Evolutionary conservation across 2,888 invertebrate species (phyloP).

Genomic region (Diadromus collaris): DNA sequence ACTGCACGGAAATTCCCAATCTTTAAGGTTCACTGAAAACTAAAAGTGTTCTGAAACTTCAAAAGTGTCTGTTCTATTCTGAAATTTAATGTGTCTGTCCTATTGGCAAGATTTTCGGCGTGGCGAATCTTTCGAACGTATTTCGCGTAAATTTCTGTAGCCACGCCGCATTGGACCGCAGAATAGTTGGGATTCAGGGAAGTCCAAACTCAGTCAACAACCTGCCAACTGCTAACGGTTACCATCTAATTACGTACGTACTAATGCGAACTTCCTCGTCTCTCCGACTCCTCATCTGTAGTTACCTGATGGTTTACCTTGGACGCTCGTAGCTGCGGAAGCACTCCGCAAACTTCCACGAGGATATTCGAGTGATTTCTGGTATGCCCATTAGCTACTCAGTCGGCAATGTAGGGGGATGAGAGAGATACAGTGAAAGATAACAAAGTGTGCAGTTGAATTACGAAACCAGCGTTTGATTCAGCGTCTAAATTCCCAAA

Average conservation of each 20-base stretch:
- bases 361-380: conserved; percentile 37
- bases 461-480: conserved; percentile 3
- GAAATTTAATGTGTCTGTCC: not conserved
- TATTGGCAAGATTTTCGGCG: not conserved
- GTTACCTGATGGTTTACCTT: conserved; percentile 50
- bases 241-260: conserved; percentile 69
- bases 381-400: conserved; percentile 7
- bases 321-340: conserved; percentile 25
- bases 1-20: no score
- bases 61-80: no score
- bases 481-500: not conserved
- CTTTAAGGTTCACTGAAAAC: not conserved
- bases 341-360: conserved; percentile 9
- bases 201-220: conserved; percentile 61
- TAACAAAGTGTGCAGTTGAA: conserved; percentile 8
- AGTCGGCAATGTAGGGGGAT: not conserved
- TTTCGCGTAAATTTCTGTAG: not conserved
- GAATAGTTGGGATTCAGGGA: conserved; percentile 10
- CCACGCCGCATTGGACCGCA: not conserved
- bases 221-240: conserved; percentile 69
- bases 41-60: not conserved
- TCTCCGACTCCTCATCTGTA: conserved; percentile 47
- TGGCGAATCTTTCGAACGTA: not conserved
- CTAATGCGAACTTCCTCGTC: conserved; percentile 60
- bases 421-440: conserved; percentile 6